Conservation (phyloP, 2,113 vertebrate species). For the Mesoclemmys tuberculata region DNA sequence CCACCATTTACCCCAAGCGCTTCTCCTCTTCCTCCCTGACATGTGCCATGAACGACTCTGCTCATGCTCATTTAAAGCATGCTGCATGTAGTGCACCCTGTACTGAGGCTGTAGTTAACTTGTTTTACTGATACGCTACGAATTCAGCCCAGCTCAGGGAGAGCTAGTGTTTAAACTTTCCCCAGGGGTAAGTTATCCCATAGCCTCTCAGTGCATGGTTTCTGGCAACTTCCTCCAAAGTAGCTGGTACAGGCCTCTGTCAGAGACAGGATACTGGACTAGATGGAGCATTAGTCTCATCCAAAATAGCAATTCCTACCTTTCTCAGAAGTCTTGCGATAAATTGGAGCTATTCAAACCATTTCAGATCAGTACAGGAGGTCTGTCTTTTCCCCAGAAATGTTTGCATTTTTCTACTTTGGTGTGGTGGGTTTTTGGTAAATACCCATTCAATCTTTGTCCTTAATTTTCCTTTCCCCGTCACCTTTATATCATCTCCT, state of each 20-base stretch:
- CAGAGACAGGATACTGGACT: not conserved
- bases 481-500: not conserved
- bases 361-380: not conserved
- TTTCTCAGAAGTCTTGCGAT: not conserved
- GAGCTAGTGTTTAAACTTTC: not conserved
- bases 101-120: slow-evolving; percentile 25
- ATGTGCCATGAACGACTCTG: not conserved
- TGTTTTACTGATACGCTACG: not conserved
- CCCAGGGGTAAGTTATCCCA: not conserved
- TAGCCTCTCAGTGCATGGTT: not conserved
- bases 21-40: not conserved
- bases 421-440: not conserved
- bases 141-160: slow-evolving; percentile 1
- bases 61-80: not conserved
- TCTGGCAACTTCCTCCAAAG: not conserved
- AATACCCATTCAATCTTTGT: not conserved
- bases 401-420: not conserved
- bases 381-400: not conserved
- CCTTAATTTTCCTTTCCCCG: not conserved
- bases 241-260: not conserved
- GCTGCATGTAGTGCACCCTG: not conserved
- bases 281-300: not conserved
- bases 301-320: not conserved
- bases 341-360: not conserved
- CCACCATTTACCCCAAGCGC: not conserved